These are phyloP conservation scores for Empidonax alnorum DNA, from an alignment of 2,113 vertebrate species.

Conservation along the genomic window DNA sequence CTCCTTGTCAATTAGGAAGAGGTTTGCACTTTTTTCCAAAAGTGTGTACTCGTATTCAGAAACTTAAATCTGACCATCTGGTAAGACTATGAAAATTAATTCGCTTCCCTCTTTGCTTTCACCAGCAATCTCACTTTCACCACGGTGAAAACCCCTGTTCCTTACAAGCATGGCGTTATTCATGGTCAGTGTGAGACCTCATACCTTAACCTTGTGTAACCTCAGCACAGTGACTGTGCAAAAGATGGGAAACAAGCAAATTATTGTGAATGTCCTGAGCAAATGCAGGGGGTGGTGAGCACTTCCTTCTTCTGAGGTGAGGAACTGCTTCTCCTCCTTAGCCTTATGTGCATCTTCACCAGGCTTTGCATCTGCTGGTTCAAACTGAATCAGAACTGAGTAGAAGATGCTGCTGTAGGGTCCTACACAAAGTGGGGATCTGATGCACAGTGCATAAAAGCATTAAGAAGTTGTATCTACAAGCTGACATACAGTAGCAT, in stretches of 20 bases:
- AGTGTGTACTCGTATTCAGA: neutral
- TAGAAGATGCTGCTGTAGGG: neutral
- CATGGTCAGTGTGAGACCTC: neutral
- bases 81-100: neutral
- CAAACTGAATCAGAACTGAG: neutral
- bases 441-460: neutral
- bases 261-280: neutral
- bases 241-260: neutral
- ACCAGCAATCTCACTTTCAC: neutral
- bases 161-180: neutral
- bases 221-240: neutral
- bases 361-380: neutral
- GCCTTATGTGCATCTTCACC: neutral
- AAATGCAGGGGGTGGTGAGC: accelerated
- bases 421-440: neutral
- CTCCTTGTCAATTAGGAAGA: neutral
- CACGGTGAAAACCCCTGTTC: neutral
- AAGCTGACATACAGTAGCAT: neutral
- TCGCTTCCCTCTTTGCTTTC: neutral
- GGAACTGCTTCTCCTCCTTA: neutral
- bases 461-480: neutral
- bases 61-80: neutral
- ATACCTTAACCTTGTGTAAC: neutral
- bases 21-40: neutral
- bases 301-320: neutral